These are phyloP conservation scores for Tipula vernalis DNA, from an alignment of 2,888 invertebrate genomes.

Conservation along the genomic window DNA sequence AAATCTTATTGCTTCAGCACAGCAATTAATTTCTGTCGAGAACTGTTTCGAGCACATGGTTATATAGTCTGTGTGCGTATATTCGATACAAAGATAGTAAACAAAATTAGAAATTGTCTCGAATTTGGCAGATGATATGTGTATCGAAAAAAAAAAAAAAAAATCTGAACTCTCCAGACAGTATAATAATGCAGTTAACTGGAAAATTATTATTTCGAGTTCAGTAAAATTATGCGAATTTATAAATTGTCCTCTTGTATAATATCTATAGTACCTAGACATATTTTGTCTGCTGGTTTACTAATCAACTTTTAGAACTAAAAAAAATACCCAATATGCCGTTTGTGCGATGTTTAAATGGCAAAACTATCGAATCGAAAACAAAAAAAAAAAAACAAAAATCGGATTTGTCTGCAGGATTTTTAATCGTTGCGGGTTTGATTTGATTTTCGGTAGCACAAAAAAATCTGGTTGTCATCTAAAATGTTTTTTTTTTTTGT, in stretches of 20 bases:
- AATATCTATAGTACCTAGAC: not conserved
- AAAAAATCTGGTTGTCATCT: not conserved
- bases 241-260: not conserved
- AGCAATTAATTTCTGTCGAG: not conserved
- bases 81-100: no score
- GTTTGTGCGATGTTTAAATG: not conserved
- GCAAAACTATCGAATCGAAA: not conserved
- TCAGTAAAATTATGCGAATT: not conserved
- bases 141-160: not conserved
- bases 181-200: not conserved
- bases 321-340: not conserved
- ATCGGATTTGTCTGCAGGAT: not conserved
- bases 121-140: no score
- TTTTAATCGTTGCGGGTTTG: not conserved
- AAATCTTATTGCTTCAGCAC: not conserved
- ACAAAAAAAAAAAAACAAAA: not conserved
- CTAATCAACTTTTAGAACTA: not conserved
- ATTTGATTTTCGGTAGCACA: not conserved
- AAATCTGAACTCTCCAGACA: not conserved
- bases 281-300: not conserved
- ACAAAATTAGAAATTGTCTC: no score
- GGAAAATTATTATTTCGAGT: not conserved
- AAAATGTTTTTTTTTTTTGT: not conserved
- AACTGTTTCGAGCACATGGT: not conserved
- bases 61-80: no score